phyloP scores from a whole-genome alignment of 2,888 invertebrate species.

The Cantharis flavilabris region DNA sequence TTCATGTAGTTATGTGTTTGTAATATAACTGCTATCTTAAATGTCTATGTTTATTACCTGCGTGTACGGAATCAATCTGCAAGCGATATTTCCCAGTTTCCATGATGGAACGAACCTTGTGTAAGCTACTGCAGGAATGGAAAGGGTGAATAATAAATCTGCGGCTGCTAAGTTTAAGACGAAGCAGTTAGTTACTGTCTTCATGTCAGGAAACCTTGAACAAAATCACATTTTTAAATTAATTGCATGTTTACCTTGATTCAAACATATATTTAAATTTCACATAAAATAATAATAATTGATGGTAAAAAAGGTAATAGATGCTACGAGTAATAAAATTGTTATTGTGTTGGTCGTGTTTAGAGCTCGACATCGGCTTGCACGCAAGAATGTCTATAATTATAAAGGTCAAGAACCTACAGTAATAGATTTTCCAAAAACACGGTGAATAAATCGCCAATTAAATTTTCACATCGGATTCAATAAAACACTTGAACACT shows the following conservation, averaged over 20 bases:
- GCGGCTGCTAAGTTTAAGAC: conserved; percentile 66
- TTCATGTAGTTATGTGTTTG: neutral
- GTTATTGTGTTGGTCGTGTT: neutral
- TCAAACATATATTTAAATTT: neutral
- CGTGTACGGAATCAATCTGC: conserved; percentile 60
- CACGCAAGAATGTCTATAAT: neutral
- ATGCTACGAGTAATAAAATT: neutral
- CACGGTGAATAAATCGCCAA: neutral
- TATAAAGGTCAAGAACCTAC: neutral
- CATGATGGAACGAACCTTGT: conserved; percentile 59
- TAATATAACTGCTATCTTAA: neutral
- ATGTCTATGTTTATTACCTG: conserved; percentile 53
- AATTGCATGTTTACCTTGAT: neutral
- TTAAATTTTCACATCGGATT: neutral
- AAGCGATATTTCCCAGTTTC: conserved; percentile 58
- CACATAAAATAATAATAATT: neutral
- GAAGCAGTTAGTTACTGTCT: conserved; percentile 63
- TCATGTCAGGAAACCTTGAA: conserved; percentile 57
- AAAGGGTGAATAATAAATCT: conserved; percentile 63
- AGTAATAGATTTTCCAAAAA: neutral
- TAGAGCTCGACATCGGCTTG: neutral
- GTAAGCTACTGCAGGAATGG: conserved; percentile 60
- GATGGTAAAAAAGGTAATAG: neutral
- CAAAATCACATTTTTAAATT: conserved; percentile 3
- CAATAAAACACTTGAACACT: neutral